Conservation (phyloP, 2,797 vertebrate genomes). For the Oophaga sylvatica region DNA sequence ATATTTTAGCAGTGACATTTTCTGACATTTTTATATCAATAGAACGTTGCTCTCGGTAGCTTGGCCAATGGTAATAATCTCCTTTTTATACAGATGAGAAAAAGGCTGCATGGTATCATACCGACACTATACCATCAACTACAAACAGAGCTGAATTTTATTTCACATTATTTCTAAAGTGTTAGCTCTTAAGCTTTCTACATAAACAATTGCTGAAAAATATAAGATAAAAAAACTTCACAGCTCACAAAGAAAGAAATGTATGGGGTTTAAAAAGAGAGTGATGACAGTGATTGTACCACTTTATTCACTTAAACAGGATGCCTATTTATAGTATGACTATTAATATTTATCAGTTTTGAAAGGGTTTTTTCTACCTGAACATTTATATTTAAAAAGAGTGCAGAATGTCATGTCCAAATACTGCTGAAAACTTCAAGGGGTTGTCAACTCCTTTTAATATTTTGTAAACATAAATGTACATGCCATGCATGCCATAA, state of each 20-base stretch:
- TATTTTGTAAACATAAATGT: too few relatives aligned
- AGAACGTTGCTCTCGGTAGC: conserved; percentile 28
- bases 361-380: not conserved
- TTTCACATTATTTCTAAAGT: not conserved
- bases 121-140: conserved; percentile 11
- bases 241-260: not conserved
- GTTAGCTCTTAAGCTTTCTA: not conserved
- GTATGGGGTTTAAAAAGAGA: not conserved
- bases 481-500: too few relatives aligned
- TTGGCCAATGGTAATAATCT: conserved; percentile 50
- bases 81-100: conserved; percentile 28
- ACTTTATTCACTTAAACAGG: not conserved
- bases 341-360: not conserved
- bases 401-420: not conserved
- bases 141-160: conserved; percentile 22
- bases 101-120: conserved; percentile 5
- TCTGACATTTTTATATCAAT: conserved; percentile 52
- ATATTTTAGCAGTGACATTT: conserved; percentile 50
- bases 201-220: not conserved
- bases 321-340: not conserved
- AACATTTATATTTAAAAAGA: not conserved
- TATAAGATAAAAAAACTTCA: not conserved
- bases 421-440: not conserved
- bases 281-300: not conserved
- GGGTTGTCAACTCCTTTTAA: too few relatives aligned